phyloP scores from a whole-genome alignment of 23 tunicate species.

The Diplosoma virens region DNA sequence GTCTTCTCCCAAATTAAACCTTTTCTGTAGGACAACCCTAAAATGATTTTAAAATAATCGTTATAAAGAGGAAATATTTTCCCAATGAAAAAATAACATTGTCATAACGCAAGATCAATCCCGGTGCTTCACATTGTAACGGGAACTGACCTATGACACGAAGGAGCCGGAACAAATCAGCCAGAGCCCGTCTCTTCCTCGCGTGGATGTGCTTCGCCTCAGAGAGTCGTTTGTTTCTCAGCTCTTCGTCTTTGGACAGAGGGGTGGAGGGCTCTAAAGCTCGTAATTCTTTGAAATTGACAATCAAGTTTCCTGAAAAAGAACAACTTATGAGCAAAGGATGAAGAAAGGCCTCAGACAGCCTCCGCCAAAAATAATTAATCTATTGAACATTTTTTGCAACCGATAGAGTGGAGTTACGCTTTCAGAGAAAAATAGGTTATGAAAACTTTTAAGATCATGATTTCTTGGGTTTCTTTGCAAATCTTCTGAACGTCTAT shows the following conservation, averaged over 20 bases:
- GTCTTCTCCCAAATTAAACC: conserved; percentile 50
- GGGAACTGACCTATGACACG: conserved; percentile 31
- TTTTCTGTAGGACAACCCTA: conserved; percentile 75
- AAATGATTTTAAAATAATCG: background rate
- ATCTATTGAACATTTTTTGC: no score
- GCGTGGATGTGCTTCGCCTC: conserved; percentile 78
- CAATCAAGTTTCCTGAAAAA: conserved; percentile 44
- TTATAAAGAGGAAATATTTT: background rate
- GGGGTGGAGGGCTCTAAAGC: conserved; percentile 45
- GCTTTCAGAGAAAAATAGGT: no score
- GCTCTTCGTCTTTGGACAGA: conserved; percentile 43
- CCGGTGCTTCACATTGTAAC: no score
- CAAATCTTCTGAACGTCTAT: no score
- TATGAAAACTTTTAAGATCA: no score
- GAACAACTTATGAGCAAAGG: background rate
- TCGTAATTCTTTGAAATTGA: conserved; percentile 39
- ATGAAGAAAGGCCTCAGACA: no score
- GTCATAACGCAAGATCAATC: background rate
- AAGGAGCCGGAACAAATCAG: conserved; percentile 71
- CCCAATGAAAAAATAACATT: background rate
- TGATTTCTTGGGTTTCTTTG: no score
- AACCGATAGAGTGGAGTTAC: no score
- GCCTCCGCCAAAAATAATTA: no score
- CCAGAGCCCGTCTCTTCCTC: conserved; percentile 63
- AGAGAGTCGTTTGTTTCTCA: conserved; percentile 47